Percentiles rank a stretch among this genome's conserved stretches.
Conservation (phyloP, 2,888 invertebrate genomes). For the Meteorus cinctellus region DNA sequence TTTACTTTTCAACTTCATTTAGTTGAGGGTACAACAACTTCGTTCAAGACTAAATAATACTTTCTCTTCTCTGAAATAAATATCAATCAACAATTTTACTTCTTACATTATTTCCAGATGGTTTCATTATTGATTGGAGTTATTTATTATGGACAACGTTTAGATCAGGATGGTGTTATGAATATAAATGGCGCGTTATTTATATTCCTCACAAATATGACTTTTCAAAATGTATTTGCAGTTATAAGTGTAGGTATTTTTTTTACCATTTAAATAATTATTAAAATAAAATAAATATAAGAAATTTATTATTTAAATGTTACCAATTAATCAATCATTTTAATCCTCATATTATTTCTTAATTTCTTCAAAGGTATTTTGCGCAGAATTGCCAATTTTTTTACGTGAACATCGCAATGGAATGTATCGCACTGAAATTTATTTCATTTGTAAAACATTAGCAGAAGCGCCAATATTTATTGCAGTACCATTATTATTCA, state of each 20-base stretch:
- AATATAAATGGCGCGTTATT: slow-evolving; percentile 96
- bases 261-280: slow-evolving; percentile 5
- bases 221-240: slow-evolving; percentile 95
- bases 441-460: slow-evolving; percentile 92
- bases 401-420: slow-evolving; percentile 91
- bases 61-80: too few species aligned
- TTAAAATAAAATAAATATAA: slow-evolving; percentile 11
- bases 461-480: slow-evolving; percentile 92
- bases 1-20: too few species aligned
- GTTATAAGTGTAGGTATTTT: slow-evolving; percentile 87
- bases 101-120: slow-evolving; percentile 78
- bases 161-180: slow-evolving; percentile 92
- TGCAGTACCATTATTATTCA: slow-evolving; percentile 87
- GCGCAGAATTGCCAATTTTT: slow-evolving; percentile 91
- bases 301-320: too few species aligned
- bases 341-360: slow-evolving; percentile 19
- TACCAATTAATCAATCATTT: slow-evolving; percentile 33
- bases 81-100: too few species aligned
- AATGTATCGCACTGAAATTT: slow-evolving; percentile 92
- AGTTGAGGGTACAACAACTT: too few species aligned
- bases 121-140: slow-evolving; percentile 90
- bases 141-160: slow-evolving; percentile 87
- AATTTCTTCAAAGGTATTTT: slow-evolving; percentile 82
- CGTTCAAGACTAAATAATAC: too few species aligned
- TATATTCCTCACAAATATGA: slow-evolving; percentile 92